Conservation (phyloP, 1,140 invertebrate species). For the Caenorhabditis tropicalis region DNA sequence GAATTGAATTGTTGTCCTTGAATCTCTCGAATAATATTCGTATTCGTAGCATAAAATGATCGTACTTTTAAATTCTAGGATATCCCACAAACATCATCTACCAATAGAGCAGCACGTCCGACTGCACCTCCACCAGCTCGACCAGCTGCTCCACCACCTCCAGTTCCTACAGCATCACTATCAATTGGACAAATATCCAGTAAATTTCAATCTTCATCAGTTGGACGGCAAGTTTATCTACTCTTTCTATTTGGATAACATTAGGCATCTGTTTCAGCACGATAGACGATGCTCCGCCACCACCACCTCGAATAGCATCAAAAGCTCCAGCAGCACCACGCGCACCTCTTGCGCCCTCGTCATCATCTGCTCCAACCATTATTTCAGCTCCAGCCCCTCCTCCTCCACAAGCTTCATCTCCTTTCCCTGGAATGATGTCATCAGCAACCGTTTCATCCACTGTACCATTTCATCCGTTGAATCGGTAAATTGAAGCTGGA, state of each 20-base stretch:
- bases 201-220: not conserved
- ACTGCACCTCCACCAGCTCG: constrained; percentile 6
- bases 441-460: constrained; percentile 4
- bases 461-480: not conserved
- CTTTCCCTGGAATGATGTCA: constrained; percentile 1
- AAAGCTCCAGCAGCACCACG: not conserved
- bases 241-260: too few relatives aligned
- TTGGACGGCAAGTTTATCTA: not conserved
- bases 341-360: not conserved
- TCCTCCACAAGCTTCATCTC: not conserved
- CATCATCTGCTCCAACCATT: not conserved
- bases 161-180: not conserved
- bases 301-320: not conserved
- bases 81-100: not conserved
- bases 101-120: not conserved
- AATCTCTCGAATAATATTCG: too few relatives aligned
- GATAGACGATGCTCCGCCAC: not conserved
- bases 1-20: too few relatives aligned
- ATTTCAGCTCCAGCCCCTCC: not conserved
- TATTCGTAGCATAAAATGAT: too few relatives aligned
- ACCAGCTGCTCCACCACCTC: constrained; percentile 11
- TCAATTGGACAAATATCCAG: not conserved
- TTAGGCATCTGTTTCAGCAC: not conserved
- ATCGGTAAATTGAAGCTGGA: not conserved
- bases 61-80: too few relatives aligned